phyloP scores from a whole-genome alignment of 2,888 invertebrate species.

The Atethmia centrago region DNA sequence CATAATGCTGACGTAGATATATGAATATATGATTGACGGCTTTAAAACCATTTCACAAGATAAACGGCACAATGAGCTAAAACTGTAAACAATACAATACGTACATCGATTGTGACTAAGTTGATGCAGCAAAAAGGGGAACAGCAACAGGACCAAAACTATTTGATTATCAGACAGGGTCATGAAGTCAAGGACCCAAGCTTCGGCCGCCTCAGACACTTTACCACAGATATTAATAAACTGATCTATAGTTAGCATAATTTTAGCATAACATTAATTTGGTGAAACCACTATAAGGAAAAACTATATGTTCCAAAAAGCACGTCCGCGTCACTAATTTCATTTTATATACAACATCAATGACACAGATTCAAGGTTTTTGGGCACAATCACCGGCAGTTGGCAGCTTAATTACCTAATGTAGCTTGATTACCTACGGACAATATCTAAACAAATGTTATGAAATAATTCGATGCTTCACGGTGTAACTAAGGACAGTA shows the following conservation, averaged over 20 bases:
- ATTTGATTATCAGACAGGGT: neutral
- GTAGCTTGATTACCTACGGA: neutral
- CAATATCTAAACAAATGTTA: neutral
- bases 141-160: neutral
- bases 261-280: neutral
- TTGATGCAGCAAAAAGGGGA: neutral
- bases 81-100: too few relatives aligned
- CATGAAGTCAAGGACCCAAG: neutral
- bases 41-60: neutral
- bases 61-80: neutral
- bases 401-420: neutral
- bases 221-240: too few relatives aligned
- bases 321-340: neutral
- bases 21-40: neutral
- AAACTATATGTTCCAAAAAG: neutral
- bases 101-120: neutral
- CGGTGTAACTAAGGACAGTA: too few relatives aligned
- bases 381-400: neutral
- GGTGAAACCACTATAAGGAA: neutral
- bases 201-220: neutral
- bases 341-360: neutral
- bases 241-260: neutral
- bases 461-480: neutral
- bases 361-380: conserved; percentile 3
- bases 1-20: neutral